A percentile compares a stretch with the other conserved stretches of the same genome.
Conservation (phyloP, 2,113 vertebrate genomes). For the Phyllostomus discolor region DNA sequence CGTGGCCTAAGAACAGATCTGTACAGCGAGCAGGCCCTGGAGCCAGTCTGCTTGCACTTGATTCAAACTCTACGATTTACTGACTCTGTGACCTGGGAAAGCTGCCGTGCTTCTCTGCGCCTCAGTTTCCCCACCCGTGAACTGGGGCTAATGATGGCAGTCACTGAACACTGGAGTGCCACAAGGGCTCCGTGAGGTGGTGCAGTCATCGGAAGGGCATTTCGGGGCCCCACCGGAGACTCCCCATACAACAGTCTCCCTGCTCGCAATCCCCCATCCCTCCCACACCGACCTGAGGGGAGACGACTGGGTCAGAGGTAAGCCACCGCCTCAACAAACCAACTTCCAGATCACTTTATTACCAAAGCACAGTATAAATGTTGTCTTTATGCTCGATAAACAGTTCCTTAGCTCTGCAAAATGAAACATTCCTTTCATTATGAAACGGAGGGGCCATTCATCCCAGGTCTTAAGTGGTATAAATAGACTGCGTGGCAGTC, state of each 20-base stretch:
- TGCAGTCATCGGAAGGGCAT: background rate
- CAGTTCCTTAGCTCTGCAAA: slow-evolving; percentile 52
- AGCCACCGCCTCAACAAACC: slow-evolving; percentile 1
- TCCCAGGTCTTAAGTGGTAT: slow-evolving; percentile 62
- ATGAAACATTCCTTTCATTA: slow-evolving; percentile 76
- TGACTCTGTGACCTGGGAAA: background rate
- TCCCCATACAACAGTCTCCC: accelerated
- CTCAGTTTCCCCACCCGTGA: background rate
- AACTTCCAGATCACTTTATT: slow-evolving; percentile 61
- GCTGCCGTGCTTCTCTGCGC: background rate
- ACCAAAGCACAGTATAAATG: slow-evolving; percentile 64
- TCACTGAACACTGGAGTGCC: background rate
- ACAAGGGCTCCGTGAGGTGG: background rate
- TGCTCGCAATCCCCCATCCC: background rate
- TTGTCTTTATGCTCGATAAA: slow-evolving; percentile 66
- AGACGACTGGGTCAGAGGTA: background rate
- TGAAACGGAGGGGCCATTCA: slow-evolving; percentile 56
- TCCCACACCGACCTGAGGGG: background rate
- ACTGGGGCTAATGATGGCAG: background rate
- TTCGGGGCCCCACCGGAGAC: background rate
- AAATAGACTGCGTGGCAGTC: slow-evolving; percentile 50
- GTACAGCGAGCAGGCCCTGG: background rate
- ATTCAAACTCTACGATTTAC: background rate
- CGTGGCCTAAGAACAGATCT: background rate
- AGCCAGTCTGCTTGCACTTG: background rate